Conservation (phyloP, 1,140 invertebrate genomes). For the Tetragonula clypearis region DNA sequence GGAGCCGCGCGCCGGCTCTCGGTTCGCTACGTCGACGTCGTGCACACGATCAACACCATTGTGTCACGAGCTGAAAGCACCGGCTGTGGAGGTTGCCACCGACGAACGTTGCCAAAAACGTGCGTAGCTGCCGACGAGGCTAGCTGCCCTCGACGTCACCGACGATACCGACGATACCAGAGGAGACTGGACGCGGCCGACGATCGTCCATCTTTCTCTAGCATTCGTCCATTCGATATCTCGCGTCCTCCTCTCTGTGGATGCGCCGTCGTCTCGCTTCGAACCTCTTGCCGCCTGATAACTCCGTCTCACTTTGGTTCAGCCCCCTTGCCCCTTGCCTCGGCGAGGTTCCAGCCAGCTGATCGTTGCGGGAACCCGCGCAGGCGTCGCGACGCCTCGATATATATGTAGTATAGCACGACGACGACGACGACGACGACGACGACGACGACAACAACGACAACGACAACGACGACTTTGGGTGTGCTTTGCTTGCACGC, state of each 20-base stretch:
- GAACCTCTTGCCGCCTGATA: background rate
- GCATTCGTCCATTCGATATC: background rate
- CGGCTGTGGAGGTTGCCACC: slow-evolving; percentile 5
- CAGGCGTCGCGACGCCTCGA: slow-evolving; percentile 74
- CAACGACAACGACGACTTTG: slow-evolving; percentile 28
- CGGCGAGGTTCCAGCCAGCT: slow-evolving; percentile 72
- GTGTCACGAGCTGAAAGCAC: background rate
- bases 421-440: background rate
- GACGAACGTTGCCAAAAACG: slow-evolving; percentile 48
- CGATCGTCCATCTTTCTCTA: slow-evolving; percentile 5
- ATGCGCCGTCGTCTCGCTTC: background rate
- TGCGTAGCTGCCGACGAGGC: slow-evolving; percentile 47
- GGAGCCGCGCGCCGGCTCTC: slow-evolving; percentile 37
- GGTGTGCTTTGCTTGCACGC: slow-evolving; percentile 1
- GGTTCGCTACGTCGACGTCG: slow-evolving; percentile 32
- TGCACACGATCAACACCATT: slow-evolving; percentile 25
- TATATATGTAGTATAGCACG: slow-evolving; percentile 22
- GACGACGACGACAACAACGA: background rate
- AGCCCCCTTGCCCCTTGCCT: background rate
- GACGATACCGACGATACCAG: background rate
- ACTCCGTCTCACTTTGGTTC: background rate
- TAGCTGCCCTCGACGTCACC: slow-evolving; percentile 40
- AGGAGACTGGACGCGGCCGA: slow-evolving; percentile 45
- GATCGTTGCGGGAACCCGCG: slow-evolving; percentile 78
- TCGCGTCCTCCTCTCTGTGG: background rate